Percentiles rank a stretch among this genome's conserved stretches.
phyloP scores from a whole-genome alignment of 2,797 vertebrate species.

The Cynopterus sphinx region DNA sequence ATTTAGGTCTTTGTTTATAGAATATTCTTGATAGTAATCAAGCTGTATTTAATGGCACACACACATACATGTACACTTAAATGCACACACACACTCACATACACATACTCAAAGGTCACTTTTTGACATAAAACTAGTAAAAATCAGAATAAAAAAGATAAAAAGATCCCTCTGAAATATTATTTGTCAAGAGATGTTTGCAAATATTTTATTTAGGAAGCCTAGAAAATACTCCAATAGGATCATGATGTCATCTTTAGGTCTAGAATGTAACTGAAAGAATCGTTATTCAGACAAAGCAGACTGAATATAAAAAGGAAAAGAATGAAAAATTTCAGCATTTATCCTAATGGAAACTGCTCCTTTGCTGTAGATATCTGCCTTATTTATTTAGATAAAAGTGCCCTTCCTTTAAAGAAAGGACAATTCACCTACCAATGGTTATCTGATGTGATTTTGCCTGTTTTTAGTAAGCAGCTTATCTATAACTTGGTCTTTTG shows the following conservation, averaged over 20 bases:
- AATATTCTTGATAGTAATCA: neutral
- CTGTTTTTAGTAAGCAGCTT: neutral
- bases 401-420: neutral
- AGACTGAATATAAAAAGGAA: neutral
- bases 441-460: neutral
- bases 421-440: neutral
- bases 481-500: neutral
- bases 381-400: neutral
- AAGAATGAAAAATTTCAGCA: neutral
- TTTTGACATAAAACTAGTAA: neutral
- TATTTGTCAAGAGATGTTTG: neutral
- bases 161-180: neutral
- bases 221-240: neutral
- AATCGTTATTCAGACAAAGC: neutral
- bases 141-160: conserved; percentile 7
- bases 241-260: neutral
- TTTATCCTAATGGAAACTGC: neutral
- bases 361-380: neutral
- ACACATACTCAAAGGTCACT: neutral
- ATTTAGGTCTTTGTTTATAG: neutral
- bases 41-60: neutral
- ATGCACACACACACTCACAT: neutral
- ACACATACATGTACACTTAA: neutral
- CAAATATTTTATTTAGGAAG: neutral
- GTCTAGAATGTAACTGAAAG: neutral